phyloP scores from a whole-genome alignment of 1,140 invertebrate genomes.

The Bombus confusus region DNA sequence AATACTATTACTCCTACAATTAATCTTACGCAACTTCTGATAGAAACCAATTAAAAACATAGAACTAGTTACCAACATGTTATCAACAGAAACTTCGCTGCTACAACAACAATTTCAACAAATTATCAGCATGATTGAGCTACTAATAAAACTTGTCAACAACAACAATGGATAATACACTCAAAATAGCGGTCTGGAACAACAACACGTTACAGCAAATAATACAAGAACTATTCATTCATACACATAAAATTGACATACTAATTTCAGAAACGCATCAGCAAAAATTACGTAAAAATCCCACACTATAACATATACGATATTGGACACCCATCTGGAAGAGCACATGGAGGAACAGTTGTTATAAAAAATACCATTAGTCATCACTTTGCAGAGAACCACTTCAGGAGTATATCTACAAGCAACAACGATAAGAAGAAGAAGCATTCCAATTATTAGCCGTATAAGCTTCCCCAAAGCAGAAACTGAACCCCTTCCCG shows the following conservation, averaged over 20 bases:
- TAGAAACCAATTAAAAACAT: background rate
- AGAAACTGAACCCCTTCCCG: too few species aligned
- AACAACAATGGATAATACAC: background rate
- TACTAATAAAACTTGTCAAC: background rate
- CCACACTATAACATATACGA: background rate
- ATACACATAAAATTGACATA: background rate
- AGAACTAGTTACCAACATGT: background rate
- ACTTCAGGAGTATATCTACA: background rate
- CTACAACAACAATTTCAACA: background rate
- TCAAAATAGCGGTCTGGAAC: constrained; percentile 7
- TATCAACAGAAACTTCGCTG: too few species aligned
- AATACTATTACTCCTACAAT: background rate
- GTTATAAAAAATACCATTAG: constrained; percentile 1
- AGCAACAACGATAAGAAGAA: background rate
- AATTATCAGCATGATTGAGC: background rate
- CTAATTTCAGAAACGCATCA: background rate
- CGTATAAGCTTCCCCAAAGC: background rate
- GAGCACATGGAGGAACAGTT: background rate
- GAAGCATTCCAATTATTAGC: background rate
- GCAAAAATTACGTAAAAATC: background rate
- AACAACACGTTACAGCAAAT: background rate
- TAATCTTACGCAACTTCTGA: background rate
- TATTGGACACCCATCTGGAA: background rate
- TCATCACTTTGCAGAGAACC: background rate
- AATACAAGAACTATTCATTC: constrained; percentile 1